These are phyloP conservation scores for Trogon melanurus DNA, from an alignment of 2,113 vertebrate genomes.

Conservation along the genomic window DNA sequence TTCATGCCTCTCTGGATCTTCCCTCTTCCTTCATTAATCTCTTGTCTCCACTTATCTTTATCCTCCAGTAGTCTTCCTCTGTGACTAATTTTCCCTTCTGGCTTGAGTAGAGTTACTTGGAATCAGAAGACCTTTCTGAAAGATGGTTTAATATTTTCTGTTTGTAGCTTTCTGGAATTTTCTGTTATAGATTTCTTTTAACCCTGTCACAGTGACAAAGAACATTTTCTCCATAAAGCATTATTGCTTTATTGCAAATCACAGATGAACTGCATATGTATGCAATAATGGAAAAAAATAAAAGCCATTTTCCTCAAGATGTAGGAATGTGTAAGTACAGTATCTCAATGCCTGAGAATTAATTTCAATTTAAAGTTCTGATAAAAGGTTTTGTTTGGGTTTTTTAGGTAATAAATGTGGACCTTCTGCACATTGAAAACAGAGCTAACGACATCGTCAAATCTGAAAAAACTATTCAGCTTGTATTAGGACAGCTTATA, in stretches of 20 bases:
- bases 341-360: background rate
- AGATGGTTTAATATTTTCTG: background rate
- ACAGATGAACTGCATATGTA: background rate
- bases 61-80: background rate
- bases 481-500: conserved; percentile 92
- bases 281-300: background rate
- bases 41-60: conserved; percentile 11
- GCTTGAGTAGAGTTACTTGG: background rate
- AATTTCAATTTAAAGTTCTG: conserved; percentile 11
- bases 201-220: background rate
- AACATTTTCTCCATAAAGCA: background rate
- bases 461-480: conserved; percentile 84
- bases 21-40: conserved; percentile 16
- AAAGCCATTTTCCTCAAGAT: background rate
- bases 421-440: conserved; percentile 91
- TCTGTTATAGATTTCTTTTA: background rate
- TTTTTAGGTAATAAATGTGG: conserved; percentile 90
- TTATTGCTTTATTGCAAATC: background rate
- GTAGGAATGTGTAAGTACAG: background rate
- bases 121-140: conserved; percentile 1
- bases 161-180: background rate
- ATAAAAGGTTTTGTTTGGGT: background rate
- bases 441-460: conserved; percentile 89
- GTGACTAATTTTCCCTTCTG: conserved; percentile 25
- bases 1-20: background rate